A percentile compares a stretch with the other conserved stretches of the same genome.
Evolutionary conservation across 2,797 vertebrate species (phyloP).

Genomic region (Rhabdomys pumilio): DNA sequence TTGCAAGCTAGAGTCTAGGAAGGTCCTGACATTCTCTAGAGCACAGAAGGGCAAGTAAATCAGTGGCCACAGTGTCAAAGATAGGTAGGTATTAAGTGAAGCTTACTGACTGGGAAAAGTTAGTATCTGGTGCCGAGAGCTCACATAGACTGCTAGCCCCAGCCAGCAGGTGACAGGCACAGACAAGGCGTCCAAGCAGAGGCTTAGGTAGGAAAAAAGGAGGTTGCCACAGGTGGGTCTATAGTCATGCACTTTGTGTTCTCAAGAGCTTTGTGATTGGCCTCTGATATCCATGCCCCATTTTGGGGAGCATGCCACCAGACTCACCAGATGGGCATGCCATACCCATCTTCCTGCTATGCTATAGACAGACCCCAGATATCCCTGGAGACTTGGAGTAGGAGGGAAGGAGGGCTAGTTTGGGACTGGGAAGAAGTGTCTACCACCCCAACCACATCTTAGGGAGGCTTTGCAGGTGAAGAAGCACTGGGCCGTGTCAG

Average conservation of each 20-base stretch:
- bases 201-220: too few species aligned
- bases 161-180: not conserved
- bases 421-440: not conserved
- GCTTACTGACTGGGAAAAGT: not conserved
- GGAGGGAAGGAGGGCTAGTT: not conserved
- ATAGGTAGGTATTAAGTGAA: not conserved
- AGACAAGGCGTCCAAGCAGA: not conserved
- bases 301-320: too few species aligned
- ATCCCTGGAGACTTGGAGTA: not conserved
- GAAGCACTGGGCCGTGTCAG: not conserved
- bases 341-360: not conserved
- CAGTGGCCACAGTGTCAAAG: not conserved
- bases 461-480: not conserved
- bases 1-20: not conserved
- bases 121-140: not conserved
- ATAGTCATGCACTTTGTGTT: too few species aligned
- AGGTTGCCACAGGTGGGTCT: too few species aligned
- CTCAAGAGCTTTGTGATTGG: not conserved
- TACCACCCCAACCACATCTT: not conserved
- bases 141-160: not conserved
- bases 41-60: not conserved
- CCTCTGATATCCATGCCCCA: not conserved
- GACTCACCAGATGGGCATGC: not conserved
- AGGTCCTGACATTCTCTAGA: not conserved
- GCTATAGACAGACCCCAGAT: not conserved